These are phyloP conservation scores for Scolopax rusticola DNA, from an alignment of 2,797 vertebrate species.

Conservation along the genomic window DNA sequence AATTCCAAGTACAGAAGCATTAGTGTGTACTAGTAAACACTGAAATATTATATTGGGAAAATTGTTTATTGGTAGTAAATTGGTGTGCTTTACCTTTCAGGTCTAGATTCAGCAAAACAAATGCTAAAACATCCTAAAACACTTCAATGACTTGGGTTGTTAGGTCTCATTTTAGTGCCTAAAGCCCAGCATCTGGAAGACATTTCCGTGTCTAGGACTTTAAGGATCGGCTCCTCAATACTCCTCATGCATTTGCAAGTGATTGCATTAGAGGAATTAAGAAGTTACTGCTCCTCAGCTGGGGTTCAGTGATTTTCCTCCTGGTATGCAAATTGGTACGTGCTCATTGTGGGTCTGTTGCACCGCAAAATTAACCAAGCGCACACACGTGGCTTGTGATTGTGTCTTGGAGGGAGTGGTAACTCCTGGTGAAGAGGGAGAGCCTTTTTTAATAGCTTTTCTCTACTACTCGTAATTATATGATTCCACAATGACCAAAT, in stretches of 20 bases:
- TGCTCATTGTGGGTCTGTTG: rapidly evolving
- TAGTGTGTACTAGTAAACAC: not conserved
- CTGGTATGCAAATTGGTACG: rapidly evolving
- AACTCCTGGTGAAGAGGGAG: not conserved
- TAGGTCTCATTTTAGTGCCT: not conserved
- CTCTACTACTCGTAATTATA: not conserved
- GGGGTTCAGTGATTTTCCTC: not conserved
- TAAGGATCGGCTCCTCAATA: not conserved
- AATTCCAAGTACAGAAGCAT: not conserved
- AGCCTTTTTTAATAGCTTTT: not conserved
- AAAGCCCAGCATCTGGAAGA: not conserved
- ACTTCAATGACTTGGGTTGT: not conserved
- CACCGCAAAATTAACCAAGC: not conserved
- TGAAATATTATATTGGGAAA: not conserved
- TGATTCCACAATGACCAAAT: not conserved
- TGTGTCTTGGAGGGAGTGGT: not conserved
- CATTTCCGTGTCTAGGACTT: not conserved
- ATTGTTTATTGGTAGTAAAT: not conserved
- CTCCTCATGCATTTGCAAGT: rapidly evolving
- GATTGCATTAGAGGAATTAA: not conserved
- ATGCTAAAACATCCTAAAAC: not conserved
- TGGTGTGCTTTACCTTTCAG: not conserved
- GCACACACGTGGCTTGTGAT: rapidly evolving
- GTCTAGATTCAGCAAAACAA: not conserved
- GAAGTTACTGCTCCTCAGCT: not conserved